A percentile compares a stretch with the other conserved stretches of the same genome.
Conservation (phyloP, 2,113 vertebrate genomes). For the Solenodon paradoxus region DNA sequence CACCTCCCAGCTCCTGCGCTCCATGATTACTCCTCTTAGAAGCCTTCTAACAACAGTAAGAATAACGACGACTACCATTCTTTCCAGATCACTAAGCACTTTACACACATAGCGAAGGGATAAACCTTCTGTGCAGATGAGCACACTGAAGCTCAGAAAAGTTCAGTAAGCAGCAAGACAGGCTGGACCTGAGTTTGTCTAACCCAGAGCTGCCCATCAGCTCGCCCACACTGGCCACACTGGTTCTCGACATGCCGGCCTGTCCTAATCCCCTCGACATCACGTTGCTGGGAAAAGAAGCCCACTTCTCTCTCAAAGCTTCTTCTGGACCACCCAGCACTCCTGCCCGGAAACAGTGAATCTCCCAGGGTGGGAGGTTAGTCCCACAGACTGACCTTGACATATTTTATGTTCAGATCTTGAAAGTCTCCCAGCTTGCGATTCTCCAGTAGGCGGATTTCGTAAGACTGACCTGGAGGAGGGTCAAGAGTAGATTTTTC, state of each 20-base stretch:
- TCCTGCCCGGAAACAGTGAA: too few species aligned
- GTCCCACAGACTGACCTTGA: slow-evolving; percentile 90
- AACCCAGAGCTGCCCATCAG: not conserved
- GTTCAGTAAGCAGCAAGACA: not conserved
- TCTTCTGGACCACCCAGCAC: not conserved
- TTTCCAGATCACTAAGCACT: not conserved
- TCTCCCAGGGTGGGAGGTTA: slow-evolving; percentile 63
- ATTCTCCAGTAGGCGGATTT: slow-evolving; percentile 96
- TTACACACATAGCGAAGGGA: not conserved
- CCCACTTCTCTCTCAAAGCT: not conserved
- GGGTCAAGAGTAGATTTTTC: slow-evolving; percentile 77
- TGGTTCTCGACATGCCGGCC: rapidly evolving
- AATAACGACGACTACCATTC: rapidly evolving
- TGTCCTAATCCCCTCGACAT: not conserved
- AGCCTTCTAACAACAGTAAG: not conserved
- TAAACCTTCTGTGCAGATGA: not conserved
- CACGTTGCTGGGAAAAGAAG: not conserved
- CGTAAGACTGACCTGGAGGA: slow-evolving; percentile 94
- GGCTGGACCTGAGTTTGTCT: not conserved
- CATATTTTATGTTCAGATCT: slow-evolving; percentile 94
- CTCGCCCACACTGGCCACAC: not conserved
- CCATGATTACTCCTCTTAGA: rapidly evolving
- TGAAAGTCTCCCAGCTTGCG: slow-evolving; percentile 95
- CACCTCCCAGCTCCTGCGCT: not conserved
- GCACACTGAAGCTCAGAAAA: not conserved